Evolutionary conservation across 2,888 invertebrate species (phyloP).

Genomic region (Epiblema foenella): DNA sequence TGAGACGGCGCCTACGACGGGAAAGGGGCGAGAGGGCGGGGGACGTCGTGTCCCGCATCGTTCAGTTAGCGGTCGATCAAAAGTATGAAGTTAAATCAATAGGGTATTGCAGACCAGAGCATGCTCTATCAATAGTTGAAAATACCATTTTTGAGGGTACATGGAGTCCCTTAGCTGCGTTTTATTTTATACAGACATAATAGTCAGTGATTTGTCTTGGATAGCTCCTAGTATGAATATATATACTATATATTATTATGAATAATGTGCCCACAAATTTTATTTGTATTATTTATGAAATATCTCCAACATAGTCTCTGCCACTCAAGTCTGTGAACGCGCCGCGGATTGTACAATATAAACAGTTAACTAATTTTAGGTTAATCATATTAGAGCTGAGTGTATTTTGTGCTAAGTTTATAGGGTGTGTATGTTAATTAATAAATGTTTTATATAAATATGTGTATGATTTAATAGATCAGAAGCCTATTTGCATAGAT

Average conservation of each 20-base stretch:
- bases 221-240: no score
- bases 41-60: no score
- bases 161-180: no score
- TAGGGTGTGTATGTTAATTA: constrained; percentile 41
- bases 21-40: no score
- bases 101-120: not conserved
- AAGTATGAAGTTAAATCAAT: no score
- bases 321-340: not conserved
- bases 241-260: no score
- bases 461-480: constrained; percentile 48
- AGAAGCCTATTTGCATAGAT: constrained; percentile 68
- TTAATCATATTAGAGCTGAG: constrained; percentile 17
- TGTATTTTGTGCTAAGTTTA: constrained; percentile 29
- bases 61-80: no score
- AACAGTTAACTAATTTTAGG: constrained; percentile 20
- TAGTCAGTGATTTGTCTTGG: not conserved
- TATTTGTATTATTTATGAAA: constrained; percentile 8
- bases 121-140: no score
- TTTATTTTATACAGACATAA: not conserved
- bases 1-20: no score
- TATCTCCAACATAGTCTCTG: not conserved
- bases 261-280: not conserved
- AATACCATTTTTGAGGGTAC: not conserved
- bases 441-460: constrained; percentile 45
- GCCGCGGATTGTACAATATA: constrained; percentile 6